phyloP scores from a whole-genome alignment of 2,888 invertebrate species.

The Agelastica alni region DNA sequence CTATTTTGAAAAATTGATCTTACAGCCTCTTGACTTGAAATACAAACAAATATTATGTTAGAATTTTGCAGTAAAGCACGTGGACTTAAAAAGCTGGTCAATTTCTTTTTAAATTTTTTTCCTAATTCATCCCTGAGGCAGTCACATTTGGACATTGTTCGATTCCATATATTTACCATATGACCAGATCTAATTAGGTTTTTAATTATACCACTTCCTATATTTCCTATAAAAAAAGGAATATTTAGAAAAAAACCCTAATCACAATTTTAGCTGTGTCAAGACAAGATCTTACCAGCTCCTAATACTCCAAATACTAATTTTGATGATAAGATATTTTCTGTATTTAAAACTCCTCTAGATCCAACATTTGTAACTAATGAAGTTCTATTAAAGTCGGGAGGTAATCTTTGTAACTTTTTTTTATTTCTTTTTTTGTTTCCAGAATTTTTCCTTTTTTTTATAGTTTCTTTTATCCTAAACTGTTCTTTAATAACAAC shows the following conservation, averaged over 20 bases:
- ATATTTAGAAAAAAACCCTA: not conserved
- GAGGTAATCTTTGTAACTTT: not conserved
- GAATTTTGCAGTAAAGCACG: constrained; percentile 89
- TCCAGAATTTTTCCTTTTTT: constrained; percentile 7
- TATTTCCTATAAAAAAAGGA: constrained; percentile 72
- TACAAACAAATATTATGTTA: constrained; percentile 94
- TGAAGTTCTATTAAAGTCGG: not conserved
- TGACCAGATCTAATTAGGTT: constrained; percentile 93
- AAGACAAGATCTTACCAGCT: constrained; percentile 8
- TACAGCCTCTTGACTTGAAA: constrained; percentile 89
- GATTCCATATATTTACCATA: constrained; percentile 91
- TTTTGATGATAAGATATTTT: constrained; percentile 8
- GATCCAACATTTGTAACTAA: not conserved
- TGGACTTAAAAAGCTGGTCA: constrained; percentile 83
- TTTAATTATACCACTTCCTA: constrained; percentile 94
- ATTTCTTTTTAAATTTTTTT: constrained; percentile 16
- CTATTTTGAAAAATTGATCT: constrained; percentile 96
- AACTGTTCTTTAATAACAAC: not conserved
- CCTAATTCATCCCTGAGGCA: constrained; percentile 29
- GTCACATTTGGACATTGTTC: constrained; percentile 60
- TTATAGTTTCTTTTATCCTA: constrained; percentile 1
- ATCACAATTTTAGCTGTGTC: not conserved
- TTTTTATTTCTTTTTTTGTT: constrained; percentile 1
- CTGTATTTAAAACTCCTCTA: constrained; percentile 5
- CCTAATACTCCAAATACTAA: constrained; percentile 20